A percentile compares a stretch with the other conserved stretches of the same genome.
phyloP scores from a whole-genome alignment of 2,888 invertebrate genomes.

The Esperia sulphurella region DNA sequence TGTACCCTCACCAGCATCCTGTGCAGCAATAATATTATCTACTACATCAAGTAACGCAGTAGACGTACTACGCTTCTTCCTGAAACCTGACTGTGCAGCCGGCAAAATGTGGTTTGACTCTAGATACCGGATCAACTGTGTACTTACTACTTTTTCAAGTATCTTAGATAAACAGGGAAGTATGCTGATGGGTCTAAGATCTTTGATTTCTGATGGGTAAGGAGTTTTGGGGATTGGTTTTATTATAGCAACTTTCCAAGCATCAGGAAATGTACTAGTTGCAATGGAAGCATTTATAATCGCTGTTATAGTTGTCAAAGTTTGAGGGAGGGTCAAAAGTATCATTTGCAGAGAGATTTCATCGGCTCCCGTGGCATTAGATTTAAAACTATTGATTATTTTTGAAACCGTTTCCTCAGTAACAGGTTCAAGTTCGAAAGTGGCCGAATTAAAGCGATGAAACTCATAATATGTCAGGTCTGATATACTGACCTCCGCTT shows the following conservation, averaged over 20 bases:
- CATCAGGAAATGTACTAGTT: constrained; percentile 14
- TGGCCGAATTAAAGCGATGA: background rate
- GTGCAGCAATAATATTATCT: constrained; percentile 21
- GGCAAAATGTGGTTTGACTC: constrained; percentile 21
- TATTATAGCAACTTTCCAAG: constrained; percentile 20
- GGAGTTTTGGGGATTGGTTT: constrained; percentile 13
- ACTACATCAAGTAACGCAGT: constrained; percentile 24
- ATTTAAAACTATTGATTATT: constrained; percentile 4
- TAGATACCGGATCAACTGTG: constrained; percentile 19
- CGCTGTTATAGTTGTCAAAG: constrained; percentile 7
- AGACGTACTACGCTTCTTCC: constrained; percentile 21
- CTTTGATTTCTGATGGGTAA: constrained; percentile 3
- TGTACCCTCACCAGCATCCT: constrained; percentile 19
- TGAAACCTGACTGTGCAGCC: constrained; percentile 25
- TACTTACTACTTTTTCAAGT: constrained; percentile 13
- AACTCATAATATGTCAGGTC: background rate
- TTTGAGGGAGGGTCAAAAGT: constrained; percentile 4
- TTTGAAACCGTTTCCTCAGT: background rate
- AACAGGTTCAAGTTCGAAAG: background rate
- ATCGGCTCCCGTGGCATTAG: constrained; percentile 12
- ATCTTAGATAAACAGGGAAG: constrained; percentile 13
- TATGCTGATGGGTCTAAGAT: constrained; percentile 14
- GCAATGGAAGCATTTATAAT: constrained; percentile 13
- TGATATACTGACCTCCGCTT: background rate
- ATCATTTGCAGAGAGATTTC: constrained; percentile 13